Evolutionary conservation across 2,797 vertebrate species (phyloP).

Genomic region (Scomberomorus guttatus): DNA sequence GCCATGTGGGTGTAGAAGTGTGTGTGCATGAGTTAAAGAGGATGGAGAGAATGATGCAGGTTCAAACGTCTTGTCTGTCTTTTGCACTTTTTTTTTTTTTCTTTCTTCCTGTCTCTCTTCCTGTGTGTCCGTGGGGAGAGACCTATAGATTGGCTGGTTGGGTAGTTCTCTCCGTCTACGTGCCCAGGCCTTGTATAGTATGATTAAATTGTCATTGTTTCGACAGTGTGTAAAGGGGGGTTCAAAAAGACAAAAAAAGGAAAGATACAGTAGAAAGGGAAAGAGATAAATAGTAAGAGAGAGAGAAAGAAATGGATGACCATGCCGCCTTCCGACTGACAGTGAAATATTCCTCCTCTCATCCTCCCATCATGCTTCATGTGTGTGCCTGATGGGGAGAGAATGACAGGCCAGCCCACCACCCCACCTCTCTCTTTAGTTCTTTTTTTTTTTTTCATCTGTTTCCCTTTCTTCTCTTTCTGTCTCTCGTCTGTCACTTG

Average conservation of each 20-base stretch:
- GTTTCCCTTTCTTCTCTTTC: conserved; percentile 4
- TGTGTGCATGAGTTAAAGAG: conserved; percentile 46
- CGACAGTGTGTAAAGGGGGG: conserved; percentile 74
- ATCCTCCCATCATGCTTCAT: conserved; percentile 92
- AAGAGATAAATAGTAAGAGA: conserved; percentile 48
- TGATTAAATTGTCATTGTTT: conserved; percentile 96
- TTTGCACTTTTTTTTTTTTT: conserved; percentile 48
- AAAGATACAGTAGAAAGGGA: conserved; percentile 52
- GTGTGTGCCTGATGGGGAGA: conserved; percentile 87
- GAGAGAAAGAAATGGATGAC: conserved; percentile 91
- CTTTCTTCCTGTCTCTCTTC: conserved; percentile 6
- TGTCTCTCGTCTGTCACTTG: background rate
- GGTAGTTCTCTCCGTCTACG: conserved; percentile 85
- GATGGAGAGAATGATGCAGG: conserved; percentile 50
- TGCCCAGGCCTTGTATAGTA: conserved; percentile 88
- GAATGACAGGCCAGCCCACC: conserved; percentile 81
- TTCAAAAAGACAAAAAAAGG: conserved; percentile 54
- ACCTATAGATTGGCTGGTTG: conserved; percentile 79
- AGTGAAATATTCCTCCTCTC: conserved; percentile 97
- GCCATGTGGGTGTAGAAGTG: conserved; percentile 37
- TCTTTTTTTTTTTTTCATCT: conserved; percentile 1
- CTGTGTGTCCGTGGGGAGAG: conserved; percentile 65
- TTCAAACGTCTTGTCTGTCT: conserved; percentile 55
- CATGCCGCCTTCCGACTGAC: conserved; percentile 88
- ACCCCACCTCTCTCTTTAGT: conserved; percentile 65